Percentiles rank a stretch among this genome's conserved stretches.
phyloP scores from a whole-genome alignment of 2,888 invertebrate genomes.

The Trypoxylon attenuatum region DNA sequence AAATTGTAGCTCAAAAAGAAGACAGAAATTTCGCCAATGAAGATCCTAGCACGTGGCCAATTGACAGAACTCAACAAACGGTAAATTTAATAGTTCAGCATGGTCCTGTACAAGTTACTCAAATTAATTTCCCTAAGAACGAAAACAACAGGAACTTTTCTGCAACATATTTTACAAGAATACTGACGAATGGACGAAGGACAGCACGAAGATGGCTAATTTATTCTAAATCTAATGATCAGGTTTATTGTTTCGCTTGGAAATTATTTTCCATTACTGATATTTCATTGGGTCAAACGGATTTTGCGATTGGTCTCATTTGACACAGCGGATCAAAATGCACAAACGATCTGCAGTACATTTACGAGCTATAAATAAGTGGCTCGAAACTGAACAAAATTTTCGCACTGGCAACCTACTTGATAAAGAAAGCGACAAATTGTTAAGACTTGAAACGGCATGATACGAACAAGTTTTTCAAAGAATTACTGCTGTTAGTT shows the following conservation, averaged over 20 bases:
- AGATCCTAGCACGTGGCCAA: constrained; percentile 24
- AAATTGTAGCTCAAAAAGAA: not conserved
- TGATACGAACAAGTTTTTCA: constrained; percentile 18
- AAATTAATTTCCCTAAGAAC: constrained; percentile 20
- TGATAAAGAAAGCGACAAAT: constrained; percentile 16
- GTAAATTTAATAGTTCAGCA: constrained; percentile 2
- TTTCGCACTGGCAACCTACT: constrained; percentile 21
- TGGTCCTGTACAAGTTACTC: constrained; percentile 10
- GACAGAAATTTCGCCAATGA: constrained; percentile 19
- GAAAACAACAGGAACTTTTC: constrained; percentile 19
- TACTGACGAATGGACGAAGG: constrained; percentile 5
- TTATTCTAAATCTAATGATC: constrained; percentile 6
- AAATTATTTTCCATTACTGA: constrained; percentile 16
- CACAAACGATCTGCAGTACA: constrained; percentile 21
- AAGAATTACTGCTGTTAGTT: constrained; percentile 19
- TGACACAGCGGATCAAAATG: constrained; percentile 14
- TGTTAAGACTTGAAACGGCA: constrained; percentile 11
- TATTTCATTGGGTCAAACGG: constrained; percentile 11
- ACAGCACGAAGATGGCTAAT: not conserved
- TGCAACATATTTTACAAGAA: constrained; percentile 15
- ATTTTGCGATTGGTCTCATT: constrained; percentile 19
- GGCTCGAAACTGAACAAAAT: constrained; percentile 7
- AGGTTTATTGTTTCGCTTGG: constrained; percentile 9
- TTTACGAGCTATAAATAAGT: constrained; percentile 10
- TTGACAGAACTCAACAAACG: constrained; percentile 21